Evolutionary conservation across 2,797 vertebrate genomes (phyloP).

Genomic region (Pseudomugil gertrudae): DNA sequence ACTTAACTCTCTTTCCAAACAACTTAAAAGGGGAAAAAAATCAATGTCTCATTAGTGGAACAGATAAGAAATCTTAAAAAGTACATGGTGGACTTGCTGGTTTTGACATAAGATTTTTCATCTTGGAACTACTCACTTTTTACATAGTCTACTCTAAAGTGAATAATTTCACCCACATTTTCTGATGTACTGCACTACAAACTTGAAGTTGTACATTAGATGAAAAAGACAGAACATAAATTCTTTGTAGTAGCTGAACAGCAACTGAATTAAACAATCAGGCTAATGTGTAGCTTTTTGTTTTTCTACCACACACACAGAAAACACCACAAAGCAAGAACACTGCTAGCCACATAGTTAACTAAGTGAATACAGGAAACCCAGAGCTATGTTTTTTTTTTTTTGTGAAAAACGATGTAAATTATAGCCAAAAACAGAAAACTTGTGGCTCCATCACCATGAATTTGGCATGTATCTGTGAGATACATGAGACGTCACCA

Average conservation of each 20-base stretch:
- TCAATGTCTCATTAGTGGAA: not conserved
- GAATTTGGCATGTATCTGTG: too few relatives aligned
- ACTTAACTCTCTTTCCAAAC: not conserved
- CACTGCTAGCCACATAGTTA: too few relatives aligned
- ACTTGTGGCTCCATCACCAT: too few relatives aligned
- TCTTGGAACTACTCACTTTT: not conserved
- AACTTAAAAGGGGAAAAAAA: not conserved
- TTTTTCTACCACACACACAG: too few relatives aligned
- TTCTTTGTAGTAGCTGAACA: too few relatives aligned
- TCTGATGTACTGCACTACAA: not conserved
- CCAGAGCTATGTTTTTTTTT: too few relatives aligned
- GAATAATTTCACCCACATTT: too few relatives aligned
- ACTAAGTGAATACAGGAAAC: too few relatives aligned
- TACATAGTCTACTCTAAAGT: not conserved
- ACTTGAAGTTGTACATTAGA: not conserved
- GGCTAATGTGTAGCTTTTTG: not conserved
- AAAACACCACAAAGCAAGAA: too few relatives aligned
- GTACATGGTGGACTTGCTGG: not conserved
- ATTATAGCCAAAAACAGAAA: too few relatives aligned
- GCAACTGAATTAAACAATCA: not conserved
- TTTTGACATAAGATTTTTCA: not conserved
- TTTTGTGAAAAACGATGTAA: too few relatives aligned
- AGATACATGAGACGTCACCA: too few relatives aligned
- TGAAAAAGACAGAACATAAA: not conserved
- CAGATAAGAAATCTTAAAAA: not conserved